phyloP scores from a whole-genome alignment of 2,888 invertebrate genomes.

The Malachius bipustulatus region DNA sequence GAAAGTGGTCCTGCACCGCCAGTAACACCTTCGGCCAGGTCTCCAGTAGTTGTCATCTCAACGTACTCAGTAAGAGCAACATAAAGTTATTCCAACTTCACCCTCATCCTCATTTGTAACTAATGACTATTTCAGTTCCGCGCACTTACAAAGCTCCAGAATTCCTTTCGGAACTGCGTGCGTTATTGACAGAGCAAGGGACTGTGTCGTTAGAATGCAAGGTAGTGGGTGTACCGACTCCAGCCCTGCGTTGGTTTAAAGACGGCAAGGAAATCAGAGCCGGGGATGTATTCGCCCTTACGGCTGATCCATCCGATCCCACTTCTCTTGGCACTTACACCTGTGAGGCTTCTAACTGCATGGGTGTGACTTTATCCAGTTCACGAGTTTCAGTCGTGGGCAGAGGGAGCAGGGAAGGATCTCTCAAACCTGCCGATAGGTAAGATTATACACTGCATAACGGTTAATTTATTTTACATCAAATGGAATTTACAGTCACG shows the following conservation, averaged over 20 bases:
- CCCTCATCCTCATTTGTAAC: no score
- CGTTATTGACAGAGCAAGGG: conserved; percentile 74
- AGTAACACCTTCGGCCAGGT: conserved; percentile 65
- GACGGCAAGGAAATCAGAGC: conserved; percentile 81
- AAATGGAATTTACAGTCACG: conserved; percentile 29
- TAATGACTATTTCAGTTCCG: conserved; percentile 50
- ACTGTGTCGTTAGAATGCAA: conserved; percentile 86
- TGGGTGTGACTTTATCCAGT: conserved; percentile 73
- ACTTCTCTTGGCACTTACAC: conserved; percentile 79
- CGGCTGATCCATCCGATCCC: conserved; percentile 72
- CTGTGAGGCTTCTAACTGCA: conserved; percentile 79
- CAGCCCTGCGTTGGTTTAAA: conserved; percentile 59
- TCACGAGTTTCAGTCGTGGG: conserved; percentile 75
- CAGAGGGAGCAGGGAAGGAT: conserved; percentile 59
- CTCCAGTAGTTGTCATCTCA: conserved; percentile 63
- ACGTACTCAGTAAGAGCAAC: conserved; percentile 52
- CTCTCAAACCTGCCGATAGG: conserved; percentile 56
- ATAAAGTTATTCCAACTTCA: conserved; percentile 5
- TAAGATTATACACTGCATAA: conserved; percentile 23
- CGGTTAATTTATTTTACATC: neutral
- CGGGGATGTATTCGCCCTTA: conserved; percentile 78
- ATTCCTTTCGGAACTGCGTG: conserved; percentile 73
- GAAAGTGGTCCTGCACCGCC: conserved; percentile 75
- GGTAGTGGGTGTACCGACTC: conserved; percentile 81
- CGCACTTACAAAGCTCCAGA: conserved; percentile 81